Percentiles rank a stretch among this genome's conserved stretches.
phyloP scores from a whole-genome alignment of 2,888 invertebrate species.

The Steinernema hermaphroditum region DNA sequence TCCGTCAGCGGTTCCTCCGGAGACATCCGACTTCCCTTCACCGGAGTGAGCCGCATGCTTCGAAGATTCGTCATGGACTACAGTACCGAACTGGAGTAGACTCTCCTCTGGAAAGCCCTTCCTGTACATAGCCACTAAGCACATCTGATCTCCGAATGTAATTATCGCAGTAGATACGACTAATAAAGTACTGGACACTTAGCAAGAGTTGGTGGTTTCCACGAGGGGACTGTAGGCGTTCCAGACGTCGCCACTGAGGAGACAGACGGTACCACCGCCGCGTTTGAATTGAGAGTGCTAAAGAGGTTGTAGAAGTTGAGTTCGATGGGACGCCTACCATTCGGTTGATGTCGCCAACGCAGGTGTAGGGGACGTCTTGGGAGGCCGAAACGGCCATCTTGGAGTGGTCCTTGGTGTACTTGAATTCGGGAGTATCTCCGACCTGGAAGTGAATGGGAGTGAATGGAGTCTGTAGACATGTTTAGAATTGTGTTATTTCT shows the following conservation, averaged over 20 bases:
- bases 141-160: neutral
- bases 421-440: conserved; percentile 47
- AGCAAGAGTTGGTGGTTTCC: conserved; percentile 30
- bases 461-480: too few species aligned
- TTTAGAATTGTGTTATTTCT: too few species aligned
- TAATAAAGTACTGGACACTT: conserved; percentile 21
- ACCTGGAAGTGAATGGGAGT: too few species aligned
- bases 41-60: conserved; percentile 4
- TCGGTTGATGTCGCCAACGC: conserved; percentile 90
- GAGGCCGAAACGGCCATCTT: conserved; percentile 78
- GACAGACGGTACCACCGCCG: conserved; percentile 85
- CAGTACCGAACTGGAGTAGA: conserved; percentile 11
- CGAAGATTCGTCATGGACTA: neutral
- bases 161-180: neutral
- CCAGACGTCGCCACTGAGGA: conserved; percentile 75
- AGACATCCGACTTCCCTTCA: neutral
- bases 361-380: conserved; percentile 74
- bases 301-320: conserved; percentile 56
- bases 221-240: conserved; percentile 67
- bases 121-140: neutral
- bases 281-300: conserved; percentile 78
- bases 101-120: neutral
- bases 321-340: conserved; percentile 72
- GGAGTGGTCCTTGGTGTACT: conserved; percentile 77
- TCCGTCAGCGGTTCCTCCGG: too few species aligned